phyloP scores from a whole-genome alignment of 2,888 invertebrate species.

The Apoda limacodes region DNA sequence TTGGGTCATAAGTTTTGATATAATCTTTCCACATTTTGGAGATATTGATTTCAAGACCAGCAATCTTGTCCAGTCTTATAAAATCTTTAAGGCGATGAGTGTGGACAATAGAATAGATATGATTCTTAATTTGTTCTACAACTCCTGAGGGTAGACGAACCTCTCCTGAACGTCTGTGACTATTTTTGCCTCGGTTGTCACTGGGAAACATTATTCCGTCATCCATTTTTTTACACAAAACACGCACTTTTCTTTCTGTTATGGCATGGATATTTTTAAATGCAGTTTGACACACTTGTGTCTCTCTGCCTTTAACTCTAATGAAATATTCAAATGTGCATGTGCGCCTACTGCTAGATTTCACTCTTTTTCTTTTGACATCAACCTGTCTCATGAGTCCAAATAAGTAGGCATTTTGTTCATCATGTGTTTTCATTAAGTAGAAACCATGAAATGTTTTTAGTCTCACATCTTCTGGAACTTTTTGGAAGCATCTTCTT shows the following conservation, averaged over 20 bases:
- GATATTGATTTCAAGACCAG: slow-evolving; percentile 67
- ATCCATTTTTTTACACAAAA: slow-evolving; percentile 69
- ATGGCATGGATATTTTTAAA: slow-evolving; percentile 71
- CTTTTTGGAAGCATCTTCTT: slow-evolving; percentile 61
- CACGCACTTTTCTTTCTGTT: slow-evolving; percentile 67
- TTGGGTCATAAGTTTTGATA: slow-evolving; percentile 65
- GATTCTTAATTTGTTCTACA: slow-evolving; percentile 65
- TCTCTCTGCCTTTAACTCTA: slow-evolving; percentile 64
- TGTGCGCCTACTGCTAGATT: slow-evolving; percentile 56
- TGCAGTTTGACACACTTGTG: slow-evolving; percentile 69
- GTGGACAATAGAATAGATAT: slow-evolving; percentile 64
- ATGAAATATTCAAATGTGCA: slow-evolving; percentile 70
- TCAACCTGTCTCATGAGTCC: slow-evolving; percentile 70
- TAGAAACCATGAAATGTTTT: slow-evolving; percentile 69
- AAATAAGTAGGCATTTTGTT: slow-evolving; percentile 70
- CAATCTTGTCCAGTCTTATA: slow-evolving; percentile 64
- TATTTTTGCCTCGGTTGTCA: slow-evolving; percentile 67
- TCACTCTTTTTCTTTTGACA: slow-evolving; percentile 67
- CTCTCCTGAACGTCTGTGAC: slow-evolving; percentile 61
- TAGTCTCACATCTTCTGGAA: slow-evolving; percentile 57
- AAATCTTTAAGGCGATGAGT: slow-evolving; percentile 64
- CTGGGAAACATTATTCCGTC: slow-evolving; percentile 70
- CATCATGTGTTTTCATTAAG: slow-evolving; percentile 68
- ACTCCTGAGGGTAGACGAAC: slow-evolving; percentile 59
- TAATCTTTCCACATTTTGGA: slow-evolving; percentile 72